phyloP scores from a whole-genome alignment of 2,797 vertebrate genomes.

The Oreochromis grahami region DNA sequence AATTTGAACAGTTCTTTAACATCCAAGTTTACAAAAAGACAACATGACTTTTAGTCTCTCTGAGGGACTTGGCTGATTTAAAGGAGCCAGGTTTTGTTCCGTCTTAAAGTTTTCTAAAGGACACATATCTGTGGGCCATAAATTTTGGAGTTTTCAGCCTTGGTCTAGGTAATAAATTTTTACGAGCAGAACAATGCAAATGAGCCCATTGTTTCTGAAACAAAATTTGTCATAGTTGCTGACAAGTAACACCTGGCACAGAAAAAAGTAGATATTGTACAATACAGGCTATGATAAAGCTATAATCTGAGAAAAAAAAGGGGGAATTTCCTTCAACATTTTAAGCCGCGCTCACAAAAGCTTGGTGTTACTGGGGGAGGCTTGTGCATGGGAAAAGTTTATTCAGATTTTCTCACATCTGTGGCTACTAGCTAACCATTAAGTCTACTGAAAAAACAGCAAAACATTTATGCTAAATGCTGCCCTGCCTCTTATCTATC shows the following conservation, averaged over 20 bases:
- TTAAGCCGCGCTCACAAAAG: not conserved
- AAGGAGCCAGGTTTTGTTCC: not conserved
- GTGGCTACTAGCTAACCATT: not conserved
- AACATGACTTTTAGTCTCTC: not conserved
- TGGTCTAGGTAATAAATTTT: not conserved
- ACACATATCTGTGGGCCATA: not conserved
- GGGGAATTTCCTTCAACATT: not conserved
- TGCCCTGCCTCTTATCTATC: not conserved
- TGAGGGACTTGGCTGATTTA: not conserved
- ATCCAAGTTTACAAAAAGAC: not conserved
- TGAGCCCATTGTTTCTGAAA: not conserved
- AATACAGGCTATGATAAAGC: not conserved
- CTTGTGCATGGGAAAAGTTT: not conserved
- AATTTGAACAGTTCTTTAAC: not conserved
- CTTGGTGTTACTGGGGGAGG: not conserved
- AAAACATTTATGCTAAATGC: not conserved
- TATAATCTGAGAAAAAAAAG: not conserved
- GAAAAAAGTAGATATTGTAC: not conserved
- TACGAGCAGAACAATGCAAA: accelerated
- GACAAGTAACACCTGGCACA: not conserved
- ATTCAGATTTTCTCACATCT: not conserved
- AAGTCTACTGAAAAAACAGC: not conserved
- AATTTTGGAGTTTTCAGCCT: not conserved
- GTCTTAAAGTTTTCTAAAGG: not conserved
- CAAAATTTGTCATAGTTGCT: not conserved